phyloP scores from a whole-genome alignment of 2,888 invertebrate genomes.

The Hanleya hanleyi region DNA sequence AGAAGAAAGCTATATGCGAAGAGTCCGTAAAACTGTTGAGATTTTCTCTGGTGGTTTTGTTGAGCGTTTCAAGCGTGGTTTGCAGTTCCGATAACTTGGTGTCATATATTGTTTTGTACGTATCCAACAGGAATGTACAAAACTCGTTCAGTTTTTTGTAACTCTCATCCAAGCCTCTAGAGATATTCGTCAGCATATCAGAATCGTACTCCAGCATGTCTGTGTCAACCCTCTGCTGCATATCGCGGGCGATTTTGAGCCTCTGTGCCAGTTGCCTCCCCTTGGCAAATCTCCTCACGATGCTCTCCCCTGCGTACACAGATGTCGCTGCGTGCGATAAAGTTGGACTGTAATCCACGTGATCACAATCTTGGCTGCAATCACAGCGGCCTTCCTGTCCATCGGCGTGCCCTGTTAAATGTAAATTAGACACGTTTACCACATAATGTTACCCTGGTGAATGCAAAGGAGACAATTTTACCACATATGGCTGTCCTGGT shows the following conservation, averaged over 20 bases:
- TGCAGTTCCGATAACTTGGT: neutral
- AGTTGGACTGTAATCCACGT: neutral
- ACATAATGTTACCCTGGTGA: no score
- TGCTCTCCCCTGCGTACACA: conserved; percentile 13
- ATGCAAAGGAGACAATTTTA: no score
- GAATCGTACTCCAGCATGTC: neutral
- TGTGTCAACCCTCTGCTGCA: conserved; percentile 1
- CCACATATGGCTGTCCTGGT: no score
- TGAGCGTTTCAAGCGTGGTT: neutral
- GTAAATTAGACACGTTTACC: no score
- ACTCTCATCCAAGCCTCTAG: neutral
- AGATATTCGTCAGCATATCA: neutral
- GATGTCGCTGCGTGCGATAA: conserved; percentile 12
- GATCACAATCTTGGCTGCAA: neutral
- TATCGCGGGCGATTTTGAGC: neutral
- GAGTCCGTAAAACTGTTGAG: neutral
- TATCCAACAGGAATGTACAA: neutral
- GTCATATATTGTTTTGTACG: neutral
- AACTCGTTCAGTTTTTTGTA: neutral
- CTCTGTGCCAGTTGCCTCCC: neutral
- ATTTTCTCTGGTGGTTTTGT: neutral
- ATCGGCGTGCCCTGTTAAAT: neutral
- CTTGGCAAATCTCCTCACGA: neutral
- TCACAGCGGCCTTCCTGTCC: neutral
- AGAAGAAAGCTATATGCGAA: neutral